These are phyloP conservation scores for Melinaea marsaeus DNA, from an alignment of 2,888 invertebrate species.

Conservation along the genomic window DNA sequence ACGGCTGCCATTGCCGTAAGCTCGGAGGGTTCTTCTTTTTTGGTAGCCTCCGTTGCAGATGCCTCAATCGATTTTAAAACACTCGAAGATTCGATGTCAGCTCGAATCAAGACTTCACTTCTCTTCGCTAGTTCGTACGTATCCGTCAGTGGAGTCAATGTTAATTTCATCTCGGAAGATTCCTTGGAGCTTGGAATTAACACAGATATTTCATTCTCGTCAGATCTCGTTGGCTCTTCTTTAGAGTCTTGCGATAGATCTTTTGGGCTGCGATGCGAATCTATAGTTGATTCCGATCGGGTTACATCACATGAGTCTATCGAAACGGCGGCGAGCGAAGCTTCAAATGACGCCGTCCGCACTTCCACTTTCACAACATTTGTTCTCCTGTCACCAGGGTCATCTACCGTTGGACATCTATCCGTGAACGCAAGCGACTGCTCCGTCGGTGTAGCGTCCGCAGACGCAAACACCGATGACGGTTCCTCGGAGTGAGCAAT, in stretches of 20 bases:
- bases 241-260: constrained; percentile 29
- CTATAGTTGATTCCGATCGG: constrained; percentile 37
- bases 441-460: constrained; percentile 65
- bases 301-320: constrained; percentile 41
- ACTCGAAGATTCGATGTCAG: constrained; percentile 20
- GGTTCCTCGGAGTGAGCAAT: constrained; percentile 65
- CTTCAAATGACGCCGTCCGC: constrained; percentile 34
- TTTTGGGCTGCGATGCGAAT: constrained; percentile 33
- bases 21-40: constrained; percentile 13
- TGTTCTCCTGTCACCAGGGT: constrained; percentile 37
- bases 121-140: constrained; percentile 34
- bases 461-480: constrained; percentile 68
- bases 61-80: constrained; percentile 13
- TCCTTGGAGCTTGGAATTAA: constrained; percentile 45
- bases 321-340: constrained; percentile 29
- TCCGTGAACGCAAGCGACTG: constrained; percentile 39
- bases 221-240: constrained; percentile 42
- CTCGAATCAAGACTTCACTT: constrained; percentile 14
- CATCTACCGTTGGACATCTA: constrained; percentile 32
- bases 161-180: constrained; percentile 52
- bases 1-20: constrained; percentile 26
- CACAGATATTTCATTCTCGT: constrained; percentile 43
- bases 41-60: constrained; percentile 17
- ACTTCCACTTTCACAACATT: constrained; percentile 41
- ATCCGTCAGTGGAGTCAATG: constrained; percentile 43